Base-by-base conservation (phyloP, 2,113 vertebrate species). In the Uria aalge region DNA sequence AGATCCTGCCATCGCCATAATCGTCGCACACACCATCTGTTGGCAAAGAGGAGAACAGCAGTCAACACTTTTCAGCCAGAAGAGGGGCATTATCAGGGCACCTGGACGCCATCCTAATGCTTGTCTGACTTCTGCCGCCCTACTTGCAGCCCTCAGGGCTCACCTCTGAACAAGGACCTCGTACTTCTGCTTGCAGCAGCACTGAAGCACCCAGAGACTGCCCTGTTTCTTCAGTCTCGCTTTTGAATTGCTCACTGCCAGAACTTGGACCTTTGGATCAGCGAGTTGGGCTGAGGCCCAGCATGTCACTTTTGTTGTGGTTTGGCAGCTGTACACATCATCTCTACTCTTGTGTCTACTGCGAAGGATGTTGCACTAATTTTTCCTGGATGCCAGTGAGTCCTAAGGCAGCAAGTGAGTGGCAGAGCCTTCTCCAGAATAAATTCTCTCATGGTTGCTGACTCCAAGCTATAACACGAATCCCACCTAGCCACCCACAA, bases 21-120 rank as follows among this genome's bases (percentile, higher is more conserved):
- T 98, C 98, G 29, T 98, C 98, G 40, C 98, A 98, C 68, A 52
- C 95, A 24, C 97, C 98, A 91, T 98, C 98, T 98, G 91, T 88
- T 88, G 91, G 87, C 90, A 94, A 91, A 90, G 90, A 91, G 40
- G 24, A 92, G 91, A 90, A 95, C 0, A 4, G 66, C 94, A 96
- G 63, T 85, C 79, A 94, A 89, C 29, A n/a, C 48, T 85, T 84
- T 29, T 71, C 68, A 69, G 57, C 26, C 68, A 80, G 24, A 66
- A 80, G 30, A 89, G 41, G 9, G 79, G 40, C 5, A 5, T 83
- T 85, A 80, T 17, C 67, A 36, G 88, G 63, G 67, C 45, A 90
- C 60, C 47, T 48, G 41, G 72, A 73, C 0, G 3, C 16, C 48
- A 75, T 64, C 40, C 86, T 67, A 85, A 75, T 1, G 9, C 62